These are phyloP conservation scores for Ladona fulva DNA, from an alignment of 1,140 invertebrate genomes.

Conservation along the genomic window DNA sequence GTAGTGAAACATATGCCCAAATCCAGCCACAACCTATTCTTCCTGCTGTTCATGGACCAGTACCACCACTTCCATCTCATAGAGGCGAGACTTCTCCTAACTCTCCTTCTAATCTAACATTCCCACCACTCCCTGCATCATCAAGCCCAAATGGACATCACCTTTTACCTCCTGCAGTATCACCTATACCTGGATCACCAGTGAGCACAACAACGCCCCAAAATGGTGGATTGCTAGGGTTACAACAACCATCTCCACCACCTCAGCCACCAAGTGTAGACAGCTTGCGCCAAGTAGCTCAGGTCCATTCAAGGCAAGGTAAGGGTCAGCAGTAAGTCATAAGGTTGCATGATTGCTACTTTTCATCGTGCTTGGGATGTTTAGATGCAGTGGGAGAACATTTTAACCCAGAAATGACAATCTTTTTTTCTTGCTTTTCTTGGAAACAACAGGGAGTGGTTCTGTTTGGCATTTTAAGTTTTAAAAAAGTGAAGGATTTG, in stretches of 20 bases:
- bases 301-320: constrained; percentile 65
- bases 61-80: constrained; percentile 7
- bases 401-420: no score
- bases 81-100: constrained; percentile 15
- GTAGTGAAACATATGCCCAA: constrained; percentile 81
- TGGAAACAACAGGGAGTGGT: no score
- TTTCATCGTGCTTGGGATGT: no score
- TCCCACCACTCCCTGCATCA: constrained; percentile 20
- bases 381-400: no score
- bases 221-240: constrained; percentile 17
- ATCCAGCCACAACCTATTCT: constrained; percentile 54
- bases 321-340: constrained; percentile 14
- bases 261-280: constrained; percentile 49
- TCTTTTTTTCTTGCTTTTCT: no score
- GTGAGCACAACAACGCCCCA: constrained; percentile 19
- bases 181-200: constrained; percentile 20
- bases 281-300: constrained; percentile 47
- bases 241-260: constrained; percentile 31
- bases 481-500: no score
- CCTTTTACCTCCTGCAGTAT: constrained; percentile 33
- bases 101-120: constrained; percentile 17
- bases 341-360: no score
- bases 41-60: constrained; percentile 32
- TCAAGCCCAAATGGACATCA: constrained; percentile 16
- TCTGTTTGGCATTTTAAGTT: no score